A percentile compares a stretch with the other conserved stretches of the same genome.
Conservation (phyloP, 2,113 vertebrate genomes). For the Zosterops lateralis region DNA sequence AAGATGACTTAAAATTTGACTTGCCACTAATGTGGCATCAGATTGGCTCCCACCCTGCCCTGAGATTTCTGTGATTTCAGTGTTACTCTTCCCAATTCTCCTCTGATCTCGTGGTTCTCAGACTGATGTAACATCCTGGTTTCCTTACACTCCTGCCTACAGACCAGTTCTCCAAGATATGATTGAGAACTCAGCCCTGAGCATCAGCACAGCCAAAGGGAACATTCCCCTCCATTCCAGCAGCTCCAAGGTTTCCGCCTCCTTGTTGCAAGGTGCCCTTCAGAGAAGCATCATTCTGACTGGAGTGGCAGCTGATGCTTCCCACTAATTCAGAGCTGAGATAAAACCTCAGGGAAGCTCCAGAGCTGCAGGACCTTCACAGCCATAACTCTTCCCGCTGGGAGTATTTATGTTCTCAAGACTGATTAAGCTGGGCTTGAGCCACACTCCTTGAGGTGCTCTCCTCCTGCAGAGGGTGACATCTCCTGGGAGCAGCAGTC, state of each 20-base stretch:
- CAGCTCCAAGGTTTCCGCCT: background rate
- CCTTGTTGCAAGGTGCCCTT: background rate
- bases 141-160: background rate
- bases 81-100: background rate
- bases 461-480: background rate
- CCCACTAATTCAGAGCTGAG: background rate
- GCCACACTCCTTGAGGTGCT: background rate
- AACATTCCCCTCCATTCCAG: background rate
- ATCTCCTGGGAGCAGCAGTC: background rate
- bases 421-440: background rate
- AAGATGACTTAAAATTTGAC: background rate
- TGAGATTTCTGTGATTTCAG: background rate
- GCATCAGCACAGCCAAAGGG: background rate
- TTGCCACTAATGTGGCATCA: background rate
- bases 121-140: background rate
- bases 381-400: background rate
- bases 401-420: background rate
- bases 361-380: background rate
- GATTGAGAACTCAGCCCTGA: background rate
- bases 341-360: background rate
- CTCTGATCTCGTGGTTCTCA: rapidly evolving
- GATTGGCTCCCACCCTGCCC: background rate
- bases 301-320: background rate
- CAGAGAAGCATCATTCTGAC: background rate
- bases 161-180: background rate